A percentile compares a stretch with the other conserved stretches of the same genome.
Conservation (phyloP, 2,888 invertebrate species). For the Acleris sparsana region DNA sequence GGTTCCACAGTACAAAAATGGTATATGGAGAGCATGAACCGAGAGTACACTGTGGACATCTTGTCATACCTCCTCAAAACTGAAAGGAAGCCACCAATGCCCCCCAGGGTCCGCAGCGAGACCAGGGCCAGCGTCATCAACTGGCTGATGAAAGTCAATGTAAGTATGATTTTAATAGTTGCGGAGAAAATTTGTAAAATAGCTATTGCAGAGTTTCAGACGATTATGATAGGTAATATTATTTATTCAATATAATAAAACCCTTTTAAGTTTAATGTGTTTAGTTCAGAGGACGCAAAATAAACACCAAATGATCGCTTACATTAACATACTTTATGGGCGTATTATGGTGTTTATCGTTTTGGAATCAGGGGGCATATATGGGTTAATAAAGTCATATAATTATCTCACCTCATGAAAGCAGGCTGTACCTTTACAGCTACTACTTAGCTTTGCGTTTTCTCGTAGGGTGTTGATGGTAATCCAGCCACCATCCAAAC, state of each 20-base stretch:
- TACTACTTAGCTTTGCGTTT: background rate
- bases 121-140: slow-evolving; percentile 69
- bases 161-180: slow-evolving; percentile 48
- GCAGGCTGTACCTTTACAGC: background rate
- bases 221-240: too few species aligned
- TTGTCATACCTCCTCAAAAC: slow-evolving; percentile 53
- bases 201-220: too few species aligned
- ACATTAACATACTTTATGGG: too few species aligned
- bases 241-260: too few species aligned
- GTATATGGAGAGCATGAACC: slow-evolving; percentile 50
- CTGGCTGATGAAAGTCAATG: slow-evolving; percentile 73
- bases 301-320: too few species aligned
- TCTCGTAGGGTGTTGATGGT: slow-evolving; percentile 42
- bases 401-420: too few species aligned
- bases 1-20: slow-evolving; percentile 51
- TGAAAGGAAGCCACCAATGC: slow-evolving; percentile 48
- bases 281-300: too few species aligned
- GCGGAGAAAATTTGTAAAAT: too few species aligned
- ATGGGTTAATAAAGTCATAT: too few species aligned
- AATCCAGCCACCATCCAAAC: slow-evolving; percentile 64
- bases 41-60: slow-evolving; percentile 57
- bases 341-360: too few species aligned
- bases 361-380: too few species aligned
- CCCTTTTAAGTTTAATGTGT: too few species aligned
- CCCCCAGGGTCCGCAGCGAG: slow-evolving; percentile 49